These are phyloP conservation scores for Zoanthus sociatus DNA, from an alignment of 92 coral and sea anemone species.

Conservation along the genomic window DNA sequence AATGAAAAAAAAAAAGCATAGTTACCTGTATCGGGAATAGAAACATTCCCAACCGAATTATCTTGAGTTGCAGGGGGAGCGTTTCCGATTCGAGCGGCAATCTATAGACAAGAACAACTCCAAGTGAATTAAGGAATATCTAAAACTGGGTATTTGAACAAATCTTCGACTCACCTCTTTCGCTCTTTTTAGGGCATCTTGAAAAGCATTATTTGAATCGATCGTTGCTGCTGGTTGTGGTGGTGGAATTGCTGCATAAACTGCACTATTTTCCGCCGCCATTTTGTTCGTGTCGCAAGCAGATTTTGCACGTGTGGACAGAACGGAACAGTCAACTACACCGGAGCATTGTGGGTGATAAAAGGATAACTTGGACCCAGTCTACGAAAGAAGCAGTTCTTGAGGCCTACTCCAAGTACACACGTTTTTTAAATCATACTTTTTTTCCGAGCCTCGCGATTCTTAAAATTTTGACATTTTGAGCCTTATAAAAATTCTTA, in stretches of 20 bases:
- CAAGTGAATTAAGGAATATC: background rate
- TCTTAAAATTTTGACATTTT: too few relatives aligned
- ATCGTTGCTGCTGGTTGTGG: constrained; percentile 45
- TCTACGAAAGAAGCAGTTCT: background rate
- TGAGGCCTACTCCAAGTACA: too few relatives aligned
- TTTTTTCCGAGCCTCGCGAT: too few relatives aligned
- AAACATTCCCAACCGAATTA: background rate
- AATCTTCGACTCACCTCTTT: constrained; percentile 42
- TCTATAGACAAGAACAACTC: background rate
- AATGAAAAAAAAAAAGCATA: background rate
- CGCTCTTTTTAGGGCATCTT: constrained; percentile 47
- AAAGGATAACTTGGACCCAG: background rate
- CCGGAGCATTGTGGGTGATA: constrained; percentile 21
- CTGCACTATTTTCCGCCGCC: constrained; percentile 43
- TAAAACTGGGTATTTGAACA: too few relatives aligned
- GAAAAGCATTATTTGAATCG: constrained; percentile 43
- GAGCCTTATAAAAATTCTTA: too few relatives aligned
- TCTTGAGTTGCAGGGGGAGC: constrained; percentile 37
- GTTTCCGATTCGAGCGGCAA: constrained; percentile 51
- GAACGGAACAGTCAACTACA: background rate
- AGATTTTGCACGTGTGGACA: constrained; percentile 10
- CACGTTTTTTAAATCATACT: too few relatives aligned
- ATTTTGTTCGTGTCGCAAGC: constrained; percentile 29
- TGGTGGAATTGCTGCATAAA: constrained; percentile 44
- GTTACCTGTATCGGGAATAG: constrained; percentile 41